Conservation (phyloP, 2,113 vertebrate species). For the Protobothrops flavoviridis region DNA sequence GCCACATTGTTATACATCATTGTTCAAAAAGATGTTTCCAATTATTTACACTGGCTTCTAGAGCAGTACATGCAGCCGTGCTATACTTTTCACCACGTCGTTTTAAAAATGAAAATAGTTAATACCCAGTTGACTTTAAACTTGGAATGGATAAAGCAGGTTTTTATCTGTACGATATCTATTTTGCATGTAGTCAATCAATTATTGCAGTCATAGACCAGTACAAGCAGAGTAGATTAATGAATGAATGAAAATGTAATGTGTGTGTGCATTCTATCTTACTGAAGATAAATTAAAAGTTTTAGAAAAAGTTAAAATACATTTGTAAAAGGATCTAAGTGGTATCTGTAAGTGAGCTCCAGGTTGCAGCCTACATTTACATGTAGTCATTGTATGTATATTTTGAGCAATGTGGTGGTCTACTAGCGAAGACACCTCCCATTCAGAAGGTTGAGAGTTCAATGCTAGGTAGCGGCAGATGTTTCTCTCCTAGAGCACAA, state of each 20-base stretch:
- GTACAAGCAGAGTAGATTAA: not conserved
- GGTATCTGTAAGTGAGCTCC: too few species aligned
- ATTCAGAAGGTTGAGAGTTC: too few species aligned
- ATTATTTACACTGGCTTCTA: constrained; percentile 2
- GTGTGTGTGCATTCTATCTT: not conserved
- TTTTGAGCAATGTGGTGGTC: too few species aligned
- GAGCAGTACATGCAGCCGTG: not conserved
- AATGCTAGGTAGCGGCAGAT: too few species aligned
- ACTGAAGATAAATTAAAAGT: not conserved
- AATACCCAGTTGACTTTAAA: not conserved
- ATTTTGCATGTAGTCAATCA: not conserved
- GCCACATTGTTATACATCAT: not conserved
- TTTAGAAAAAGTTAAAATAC: too few species aligned
- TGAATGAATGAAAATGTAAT: not conserved
- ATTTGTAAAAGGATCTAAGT: too few species aligned
- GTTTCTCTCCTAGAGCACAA: too few species aligned
- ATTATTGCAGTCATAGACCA: not conserved
- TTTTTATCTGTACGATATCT: not conserved
- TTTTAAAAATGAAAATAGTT: not conserved
- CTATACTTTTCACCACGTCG: not conserved
- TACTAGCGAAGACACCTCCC: too few species aligned
- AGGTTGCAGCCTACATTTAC: too few species aligned
- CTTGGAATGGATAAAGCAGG: not conserved
- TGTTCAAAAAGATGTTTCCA: not conserved
- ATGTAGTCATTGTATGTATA: too few species aligned